Base-by-base conservation (phyloP, 2,113 vertebrate species). In the Nothocercus julius region DNA sequence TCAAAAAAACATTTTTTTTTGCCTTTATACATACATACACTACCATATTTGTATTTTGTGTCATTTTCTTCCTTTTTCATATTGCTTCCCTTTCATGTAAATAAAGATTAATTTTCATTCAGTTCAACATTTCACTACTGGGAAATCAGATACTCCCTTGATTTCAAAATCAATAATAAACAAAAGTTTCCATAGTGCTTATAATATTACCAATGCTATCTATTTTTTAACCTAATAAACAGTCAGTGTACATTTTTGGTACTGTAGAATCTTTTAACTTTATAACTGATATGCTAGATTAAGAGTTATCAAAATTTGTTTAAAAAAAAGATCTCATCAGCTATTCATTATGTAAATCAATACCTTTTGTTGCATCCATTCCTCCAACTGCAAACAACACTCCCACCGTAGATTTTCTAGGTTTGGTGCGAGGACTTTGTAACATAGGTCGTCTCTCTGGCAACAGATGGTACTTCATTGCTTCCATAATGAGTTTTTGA, bases 401-500 rank as follows among this genome's bases (percentile, higher is more conserved):
- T 9, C 99, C 99, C 19, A 99, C 99, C 5, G 99, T 99, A 76
- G 99, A 99, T 97, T 99, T 99, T 84, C 99, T 98, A 63, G 99
- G 99, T 64, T 99, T 99, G 9, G 99, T 99, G 79, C 99, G 98
- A 51, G 99, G 99, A 95, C 99, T 99, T 96, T 99, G 99, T 91
- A 99, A 97, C 97, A 99, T 98, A 47, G 99, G 99, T 64, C 98
- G 97, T 76, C 98, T 98, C 95, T 99, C 99, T 58, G 99, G 99
- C 96, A 99, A 96, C 93, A 99, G 98, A 96, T 99, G 99, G 97
- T 99, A 99, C 97, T 99, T 99, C 99, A 99, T 99, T 77, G 99
- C 99, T 97, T 99, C 99, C 99, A 99, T 99, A 90, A 99, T 98
- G 80, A 99, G 98, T 82, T 99, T 98, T 95, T 99, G 99, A 97